phyloP scores from a whole-genome alignment of 92 coral and sea anemone species.

The Phymanthus crucifer region DNA sequence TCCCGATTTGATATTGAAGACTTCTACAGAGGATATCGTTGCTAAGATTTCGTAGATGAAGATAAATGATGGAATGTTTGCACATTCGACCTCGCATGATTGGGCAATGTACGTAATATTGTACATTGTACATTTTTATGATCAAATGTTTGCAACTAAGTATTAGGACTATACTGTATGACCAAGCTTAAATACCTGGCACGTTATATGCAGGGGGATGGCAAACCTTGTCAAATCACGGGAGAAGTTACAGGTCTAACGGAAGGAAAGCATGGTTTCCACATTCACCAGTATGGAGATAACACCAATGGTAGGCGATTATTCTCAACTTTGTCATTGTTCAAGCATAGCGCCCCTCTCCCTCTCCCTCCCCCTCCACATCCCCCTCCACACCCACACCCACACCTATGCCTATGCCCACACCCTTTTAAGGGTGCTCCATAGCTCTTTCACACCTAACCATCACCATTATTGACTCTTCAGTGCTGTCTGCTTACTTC shows the following conservation, averaged over 20 bases:
- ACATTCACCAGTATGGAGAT: slow-evolving; percentile 95
- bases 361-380: too few species aligned
- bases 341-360: too few species aligned
- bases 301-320: slow-evolving; percentile 78
- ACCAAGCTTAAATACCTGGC: background rate
- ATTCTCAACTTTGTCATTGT: background rate
- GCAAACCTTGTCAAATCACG: slow-evolving; percentile 52
- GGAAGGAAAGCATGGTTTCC: slow-evolving; percentile 94
- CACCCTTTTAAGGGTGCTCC: background rate
- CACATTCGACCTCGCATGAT: background rate
- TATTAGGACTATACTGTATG: background rate
- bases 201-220: background rate
- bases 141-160: background rate
- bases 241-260: slow-evolving; percentile 83
- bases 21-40: background rate
- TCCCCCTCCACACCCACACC: too few species aligned
- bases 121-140: slow-evolving; percentile 3
- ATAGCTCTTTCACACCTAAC: too few species aligned
- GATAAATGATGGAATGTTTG: background rate
- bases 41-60: background rate
- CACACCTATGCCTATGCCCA: too few species aligned
- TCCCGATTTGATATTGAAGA: background rate
- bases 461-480: too few species aligned
- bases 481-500: too few species aligned
- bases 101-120: background rate